phyloP scores from a whole-genome alignment of 1,140 invertebrate genomes.

The Goniozus legneri region DNA sequence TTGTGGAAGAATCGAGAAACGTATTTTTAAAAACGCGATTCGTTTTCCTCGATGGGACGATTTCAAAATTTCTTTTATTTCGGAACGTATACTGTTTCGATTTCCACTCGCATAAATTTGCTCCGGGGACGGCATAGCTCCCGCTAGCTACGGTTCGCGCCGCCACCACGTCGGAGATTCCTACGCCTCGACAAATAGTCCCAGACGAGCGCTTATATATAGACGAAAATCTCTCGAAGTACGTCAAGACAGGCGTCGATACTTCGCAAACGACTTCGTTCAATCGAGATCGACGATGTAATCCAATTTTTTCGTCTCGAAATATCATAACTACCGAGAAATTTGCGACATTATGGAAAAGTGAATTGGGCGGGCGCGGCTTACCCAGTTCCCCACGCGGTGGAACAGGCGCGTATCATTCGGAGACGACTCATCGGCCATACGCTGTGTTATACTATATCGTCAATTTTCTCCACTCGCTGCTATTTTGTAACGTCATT shows the following conservation, averaged over 20 bases:
- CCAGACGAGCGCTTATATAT: neutral
- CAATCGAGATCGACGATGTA: neutral
- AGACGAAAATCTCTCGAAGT: conserved; percentile 32
- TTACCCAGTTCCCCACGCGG: conserved; percentile 26
- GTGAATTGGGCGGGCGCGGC: conserved; percentile 26
- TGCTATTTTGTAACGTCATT: too few species aligned
- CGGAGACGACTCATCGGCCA: too few species aligned
- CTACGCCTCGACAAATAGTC: conserved; percentile 16
- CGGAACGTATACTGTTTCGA: too few species aligned
- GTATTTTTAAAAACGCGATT: too few species aligned
- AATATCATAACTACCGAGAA: conserved; percentile 22
- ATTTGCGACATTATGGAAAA: conserved; percentile 29
- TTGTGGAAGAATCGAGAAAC: too few species aligned
- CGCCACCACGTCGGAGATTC: conserved; percentile 13
- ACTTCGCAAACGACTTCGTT: neutral
- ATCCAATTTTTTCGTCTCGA: neutral
- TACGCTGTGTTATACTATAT: too few species aligned
- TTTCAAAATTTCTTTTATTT: too few species aligned
- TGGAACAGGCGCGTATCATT: conserved; percentile 10
- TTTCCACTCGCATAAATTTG: too few species aligned
- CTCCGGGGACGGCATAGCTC: too few species aligned
- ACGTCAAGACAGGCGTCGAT: conserved; percentile 26
- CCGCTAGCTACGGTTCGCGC: conserved; percentile 9
- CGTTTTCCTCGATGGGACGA: too few species aligned
- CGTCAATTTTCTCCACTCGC: too few species aligned